A percentile compares a stretch with the other conserved stretches of the same genome.
phyloP scores from a whole-genome alignment of 2,797 vertebrate genomes.

The Catharus ustulatus region DNA sequence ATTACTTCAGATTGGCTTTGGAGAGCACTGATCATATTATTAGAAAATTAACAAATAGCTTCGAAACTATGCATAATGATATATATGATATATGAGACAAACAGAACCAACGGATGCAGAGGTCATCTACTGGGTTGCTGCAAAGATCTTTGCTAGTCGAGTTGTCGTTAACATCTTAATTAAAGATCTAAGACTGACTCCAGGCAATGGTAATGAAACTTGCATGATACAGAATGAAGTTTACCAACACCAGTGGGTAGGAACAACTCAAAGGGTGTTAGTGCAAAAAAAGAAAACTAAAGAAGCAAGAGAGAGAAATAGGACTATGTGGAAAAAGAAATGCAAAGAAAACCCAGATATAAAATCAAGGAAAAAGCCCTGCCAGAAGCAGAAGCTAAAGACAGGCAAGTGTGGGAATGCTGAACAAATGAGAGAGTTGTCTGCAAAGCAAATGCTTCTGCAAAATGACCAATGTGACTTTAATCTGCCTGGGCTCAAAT shows the following conservation, averaged over 20 bases:
- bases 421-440: not conserved
- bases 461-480: not conserved
- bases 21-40: not conserved
- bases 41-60: not conserved
- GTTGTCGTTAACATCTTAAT: not conserved
- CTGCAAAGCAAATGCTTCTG: not conserved
- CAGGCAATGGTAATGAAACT: not conserved
- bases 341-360: not conserved
- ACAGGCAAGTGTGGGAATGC: not conserved
- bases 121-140: not conserved
- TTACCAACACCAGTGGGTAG: not conserved
- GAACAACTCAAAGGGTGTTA: not conserved
- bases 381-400: not conserved
- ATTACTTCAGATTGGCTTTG: not conserved
- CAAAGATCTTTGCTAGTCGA: not conserved
- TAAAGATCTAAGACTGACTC: not conserved
- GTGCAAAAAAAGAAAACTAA: not conserved
- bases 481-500: not conserved
- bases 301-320: not conserved
- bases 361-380: not conserved
- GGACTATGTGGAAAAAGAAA: not conserved
- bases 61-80: not conserved
- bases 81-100: not conserved
- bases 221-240: not conserved
- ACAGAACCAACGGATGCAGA: not conserved